phyloP scores from a whole-genome alignment of 2,113 vertebrate genomes.

The Rhizomys pruinosus region DNA sequence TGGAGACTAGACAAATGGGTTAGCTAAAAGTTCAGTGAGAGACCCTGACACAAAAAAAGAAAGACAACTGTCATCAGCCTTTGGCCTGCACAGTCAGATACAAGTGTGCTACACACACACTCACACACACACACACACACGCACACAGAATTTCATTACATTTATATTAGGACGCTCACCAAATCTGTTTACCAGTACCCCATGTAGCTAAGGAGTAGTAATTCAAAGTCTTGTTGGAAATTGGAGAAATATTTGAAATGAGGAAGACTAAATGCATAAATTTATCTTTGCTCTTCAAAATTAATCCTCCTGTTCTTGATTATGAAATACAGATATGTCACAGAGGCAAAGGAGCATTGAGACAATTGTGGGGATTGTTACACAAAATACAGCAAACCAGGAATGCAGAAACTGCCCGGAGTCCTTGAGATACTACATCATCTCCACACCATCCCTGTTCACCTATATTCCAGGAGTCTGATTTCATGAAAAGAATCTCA shows the following conservation, averaged over 20 bases:
- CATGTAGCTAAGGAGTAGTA: background rate
- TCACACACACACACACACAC: background rate
- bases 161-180: background rate
- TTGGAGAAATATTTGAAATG: background rate
- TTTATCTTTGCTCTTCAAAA: background rate
- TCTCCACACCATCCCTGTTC: background rate
- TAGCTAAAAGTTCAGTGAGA: background rate
- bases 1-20: background rate
- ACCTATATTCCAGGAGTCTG: background rate
- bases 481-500: background rate
- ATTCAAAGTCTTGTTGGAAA: background rate
- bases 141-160: background rate
- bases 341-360: background rate
- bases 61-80: background rate
- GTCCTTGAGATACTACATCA: background rate
- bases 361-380: no score
- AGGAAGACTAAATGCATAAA: accelerated
- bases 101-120: background rate
- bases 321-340: background rate
- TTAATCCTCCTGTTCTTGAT: background rate
- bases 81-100: background rate
- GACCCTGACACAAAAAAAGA: background rate
- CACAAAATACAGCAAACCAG: background rate
- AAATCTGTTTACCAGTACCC: background rate
- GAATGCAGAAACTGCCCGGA: background rate